phyloP scores from a whole-genome alignment of 2,113 vertebrate species.

The Chloropsis hardwickii region DNA sequence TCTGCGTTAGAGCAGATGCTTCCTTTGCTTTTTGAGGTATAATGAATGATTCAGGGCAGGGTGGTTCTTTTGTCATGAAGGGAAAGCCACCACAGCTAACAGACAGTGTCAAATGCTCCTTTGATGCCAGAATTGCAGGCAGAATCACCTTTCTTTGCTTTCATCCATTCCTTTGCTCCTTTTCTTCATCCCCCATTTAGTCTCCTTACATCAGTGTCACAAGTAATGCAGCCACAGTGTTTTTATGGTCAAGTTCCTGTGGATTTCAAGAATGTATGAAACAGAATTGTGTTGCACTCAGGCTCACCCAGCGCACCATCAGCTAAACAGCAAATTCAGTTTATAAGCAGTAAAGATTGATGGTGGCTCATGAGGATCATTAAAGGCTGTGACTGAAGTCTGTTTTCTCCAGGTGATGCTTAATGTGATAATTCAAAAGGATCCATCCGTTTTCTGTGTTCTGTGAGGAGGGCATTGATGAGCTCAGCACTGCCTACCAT shows the following conservation, averaged over 20 bases:
- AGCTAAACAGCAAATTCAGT: not conserved
- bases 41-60: not conserved
- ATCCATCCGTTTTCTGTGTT: not conserved
- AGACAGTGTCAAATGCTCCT: not conserved
- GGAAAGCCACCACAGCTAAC: not conserved
- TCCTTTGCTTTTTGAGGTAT: not conserved
- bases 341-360: not conserved
- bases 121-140: not conserved
- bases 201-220: not conserved
- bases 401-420: not conserved
- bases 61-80: not conserved
- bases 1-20: not conserved
- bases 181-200: not conserved
- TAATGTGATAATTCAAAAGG: not conserved
- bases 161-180: not conserved
- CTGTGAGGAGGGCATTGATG: accelerated
- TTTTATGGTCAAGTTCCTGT: not conserved
- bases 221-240: not conserved
- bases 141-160: not conserved
- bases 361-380: not conserved
- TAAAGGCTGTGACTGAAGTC: not conserved
- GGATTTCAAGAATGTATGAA: not conserved
- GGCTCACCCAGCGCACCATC: not conserved
- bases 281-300: not conserved
- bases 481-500: not conserved